Conservation (phyloP, 2,888 invertebrate genomes). For the Chloromyia formosa region DNA sequence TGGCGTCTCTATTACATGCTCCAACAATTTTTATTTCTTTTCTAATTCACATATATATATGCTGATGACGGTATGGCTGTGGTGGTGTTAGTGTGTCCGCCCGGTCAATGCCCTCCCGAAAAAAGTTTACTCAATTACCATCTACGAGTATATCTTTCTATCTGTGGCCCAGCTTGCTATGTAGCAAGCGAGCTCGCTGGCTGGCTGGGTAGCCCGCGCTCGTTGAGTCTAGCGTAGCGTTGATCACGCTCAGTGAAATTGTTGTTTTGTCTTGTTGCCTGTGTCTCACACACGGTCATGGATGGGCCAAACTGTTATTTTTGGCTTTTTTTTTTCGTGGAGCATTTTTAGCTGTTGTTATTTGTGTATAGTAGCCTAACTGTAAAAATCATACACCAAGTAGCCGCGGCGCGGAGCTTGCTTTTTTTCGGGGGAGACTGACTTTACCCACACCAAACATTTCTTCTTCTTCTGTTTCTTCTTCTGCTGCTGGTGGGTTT, state of each 20-base stretch:
- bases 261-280: slow-evolving; percentile 10
- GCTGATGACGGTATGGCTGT: too few relatives aligned
- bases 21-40: slow-evolving; percentile 9
- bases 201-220: slow-evolving; percentile 7
- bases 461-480: too few relatives aligned
- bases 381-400: slow-evolving; percentile 37
- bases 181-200: background rate
- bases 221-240: background rate
- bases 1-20: slow-evolving; percentile 21
- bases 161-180: background rate
- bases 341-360: slow-evolving; percentile 39
- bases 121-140: slow-evolving; percentile 15
- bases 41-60: slow-evolving; percentile 21
- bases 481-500: background rate
- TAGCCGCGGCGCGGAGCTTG: slow-evolving; percentile 13
- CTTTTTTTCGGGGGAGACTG: slow-evolving; percentile 6
- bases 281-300: background rate
- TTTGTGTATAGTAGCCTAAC: slow-evolving; percentile 35
- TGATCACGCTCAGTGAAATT: slow-evolving; percentile 24
- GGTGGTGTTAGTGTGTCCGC: slow-evolving; percentile 1
- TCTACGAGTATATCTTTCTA: background rate
- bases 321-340: slow-evolving; percentile 36
- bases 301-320: slow-evolving; percentile 39
- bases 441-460: slow-evolving; percentile 21
- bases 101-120: slow-evolving; percentile 33